phyloP scores from a whole-genome alignment of 2,113 vertebrate species.

The Phrynocephalus versicolor region DNA sequence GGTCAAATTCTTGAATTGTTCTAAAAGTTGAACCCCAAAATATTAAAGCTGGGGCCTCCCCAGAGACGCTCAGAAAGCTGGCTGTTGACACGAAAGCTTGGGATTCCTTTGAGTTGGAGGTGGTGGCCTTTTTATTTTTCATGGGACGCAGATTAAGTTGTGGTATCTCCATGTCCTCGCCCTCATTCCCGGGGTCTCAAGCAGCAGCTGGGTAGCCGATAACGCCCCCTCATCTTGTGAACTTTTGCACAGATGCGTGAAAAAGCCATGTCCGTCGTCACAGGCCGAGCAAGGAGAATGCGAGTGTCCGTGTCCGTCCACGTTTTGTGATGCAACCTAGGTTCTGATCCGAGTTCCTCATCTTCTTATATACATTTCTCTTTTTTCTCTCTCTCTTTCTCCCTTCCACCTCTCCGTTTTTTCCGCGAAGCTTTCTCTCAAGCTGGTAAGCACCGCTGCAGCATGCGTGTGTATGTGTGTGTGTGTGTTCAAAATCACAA shows the following conservation, averaged over 20 bases:
- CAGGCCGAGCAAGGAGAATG: slow-evolving; percentile 44
- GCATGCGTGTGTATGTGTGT: slow-evolving; percentile 72
- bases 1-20: too few relatives aligned
- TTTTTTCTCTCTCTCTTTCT: slow-evolving; percentile 62
- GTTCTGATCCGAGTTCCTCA: slow-evolving; percentile 38
- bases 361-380: slow-evolving; percentile 77
- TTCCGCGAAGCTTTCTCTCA: slow-evolving; percentile 98
- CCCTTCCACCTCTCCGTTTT: slow-evolving; percentile 72
- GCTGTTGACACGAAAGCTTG: too few relatives aligned
- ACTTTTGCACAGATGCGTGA: slow-evolving; percentile 75
- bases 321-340: slow-evolving; percentile 28
- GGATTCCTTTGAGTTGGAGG: too few relatives aligned
- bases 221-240: slow-evolving; percentile 64
- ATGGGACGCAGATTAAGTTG: neutral
- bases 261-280: slow-evolving; percentile 58
- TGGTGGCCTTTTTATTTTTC: neutral
- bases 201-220: too few relatives aligned
- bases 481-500: slow-evolving; percentile 45
- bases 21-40: too few relatives aligned
- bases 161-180: neutral
- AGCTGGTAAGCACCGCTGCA: slow-evolving; percentile 96
- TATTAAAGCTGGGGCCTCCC: too few relatives aligned
- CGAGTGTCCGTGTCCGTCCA: slow-evolving; percentile 35
- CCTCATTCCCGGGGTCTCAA: neutral
- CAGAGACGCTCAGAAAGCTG: too few relatives aligned